Base-by-base conservation (phyloP, 2,113 vertebrate genomes). In the Nerophis ophidion region DNA sequence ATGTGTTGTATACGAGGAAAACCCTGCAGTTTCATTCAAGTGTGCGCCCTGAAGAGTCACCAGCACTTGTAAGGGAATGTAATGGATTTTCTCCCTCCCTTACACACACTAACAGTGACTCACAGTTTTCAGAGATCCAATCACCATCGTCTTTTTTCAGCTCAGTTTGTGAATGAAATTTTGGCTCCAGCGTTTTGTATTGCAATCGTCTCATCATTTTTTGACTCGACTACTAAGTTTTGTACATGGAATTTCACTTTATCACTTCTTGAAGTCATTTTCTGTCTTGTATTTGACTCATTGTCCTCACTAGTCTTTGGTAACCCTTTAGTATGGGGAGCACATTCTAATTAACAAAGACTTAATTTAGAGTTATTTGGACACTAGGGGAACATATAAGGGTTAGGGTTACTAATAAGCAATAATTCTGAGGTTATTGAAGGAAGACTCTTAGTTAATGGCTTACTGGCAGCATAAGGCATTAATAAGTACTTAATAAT, bases 161-260 rank as follows among this genome's bases (percentile, higher is more conserved):
- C 72, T 84, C 81, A 71, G 81, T 87, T 87, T 87, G 82, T 87
- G 84, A 87, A 87, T 87, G 86, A 81, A 82, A 81, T 80, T 74
- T 63, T 66, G 68, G 55, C 70, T 16, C 33, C 19, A 36, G 53
- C 72, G 72, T 62, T 36, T 76, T 70, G n/a, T 76, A 71, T 60
- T 68, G 66, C 68, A 72, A 61, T 66, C 60, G 71, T 61, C 46
- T 42, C 69, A 62, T 15, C 26, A 26, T 26, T 26, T 26, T 44
- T 44, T 44, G 10, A 44, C 11, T 12, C 40, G 10, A 9, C 38
- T 38, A 44, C 12, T 44, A 44, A 4, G 40, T 44, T 44, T 12
- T 8, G 26, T 40, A 10, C 10, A 8, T 40, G 8, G 38, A 4
- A 12, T 11, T 12, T 12, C 11, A 4, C 17, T 57, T 40, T 17